Base-by-base conservation (phyloP, 2,888 invertebrate species). In the Cyclophora albipunctata region DNA sequence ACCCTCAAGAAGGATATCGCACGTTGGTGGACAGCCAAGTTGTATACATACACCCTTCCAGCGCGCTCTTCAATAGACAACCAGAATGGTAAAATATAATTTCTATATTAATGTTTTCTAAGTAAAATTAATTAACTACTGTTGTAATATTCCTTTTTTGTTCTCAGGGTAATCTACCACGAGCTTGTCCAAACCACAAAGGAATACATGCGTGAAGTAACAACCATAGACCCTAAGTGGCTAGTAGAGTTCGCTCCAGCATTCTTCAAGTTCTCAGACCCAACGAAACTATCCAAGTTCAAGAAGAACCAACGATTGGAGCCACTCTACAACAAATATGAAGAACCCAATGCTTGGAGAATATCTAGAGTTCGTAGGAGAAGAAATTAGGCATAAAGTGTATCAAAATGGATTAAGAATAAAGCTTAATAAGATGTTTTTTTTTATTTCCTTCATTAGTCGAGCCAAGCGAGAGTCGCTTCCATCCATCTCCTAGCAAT, bases 321-420 rank as follows among this genome's bases (percentile, higher is more conserved):
- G 73, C 99, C 99, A 0, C 89, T 99, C 3, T 98, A 97, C 82
- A 99, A 99, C 82, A 99, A 99, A 87, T 99, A 98, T 73, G 99
- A 99, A 81, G 99, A 99, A 78, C 97, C 98, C 0, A 99, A 99
- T 78, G 96, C 98, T 0, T 99, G 99, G 99, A 92, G 99, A 80
- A 99, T 99, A 88, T 99, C 99, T 0, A 89, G 97, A 62, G 96
- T 96, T 34, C 91, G 97, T 46, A 90, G 96, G 68, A 91, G 97
- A 71, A 91, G 97, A 66, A 97, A 97, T 91, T 97, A 93, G 66
- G 40, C 37, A 6, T 50, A 34, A 33, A 40, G 5, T 40, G 34
- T 34, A 35, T 34, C 35, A 35, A 7, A 45, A 34, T 20, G 20
- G 20, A 20, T 20, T 20, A 20, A 20, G 20, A 20, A 20, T 20